A percentile compares a stretch with the other conserved stretches of the same genome.
Evolutionary conservation across 2,797 vertebrate species (phyloP).

Genomic region (Chelon auratus): DNA sequence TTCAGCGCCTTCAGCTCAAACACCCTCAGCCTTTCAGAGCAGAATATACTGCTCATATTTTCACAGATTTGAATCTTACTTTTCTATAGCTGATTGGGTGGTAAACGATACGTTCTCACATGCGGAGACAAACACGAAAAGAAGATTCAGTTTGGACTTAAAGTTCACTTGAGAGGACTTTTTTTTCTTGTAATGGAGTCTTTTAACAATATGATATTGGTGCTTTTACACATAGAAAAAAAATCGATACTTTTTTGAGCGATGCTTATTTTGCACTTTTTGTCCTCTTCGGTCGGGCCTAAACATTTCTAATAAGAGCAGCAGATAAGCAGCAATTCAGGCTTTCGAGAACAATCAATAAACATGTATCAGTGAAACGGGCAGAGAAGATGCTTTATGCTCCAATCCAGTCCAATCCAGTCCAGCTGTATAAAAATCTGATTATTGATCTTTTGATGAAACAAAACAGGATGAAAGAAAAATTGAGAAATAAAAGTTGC

Average conservation of each 20-base stretch:
- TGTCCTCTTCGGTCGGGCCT: background rate
- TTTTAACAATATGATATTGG: background rate
- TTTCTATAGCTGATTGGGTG: too few species aligned
- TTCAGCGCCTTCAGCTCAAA: too few species aligned
- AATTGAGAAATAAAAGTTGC: background rate
- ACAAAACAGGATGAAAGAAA: constrained; percentile 6
- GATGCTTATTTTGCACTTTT: background rate
- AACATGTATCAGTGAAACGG: background rate
- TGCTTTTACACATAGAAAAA: background rate
- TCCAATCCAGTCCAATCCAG: background rate
- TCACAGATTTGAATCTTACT: too few species aligned
- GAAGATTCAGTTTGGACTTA: too few species aligned
- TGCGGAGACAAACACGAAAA: too few species aligned
- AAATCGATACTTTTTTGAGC: background rate
- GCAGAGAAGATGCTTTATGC: background rate
- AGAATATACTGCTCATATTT: too few species aligned
- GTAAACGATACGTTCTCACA: too few species aligned
- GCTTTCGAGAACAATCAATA: constrained; percentile 2
- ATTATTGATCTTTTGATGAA: constrained; percentile 1
- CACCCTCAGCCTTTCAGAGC: too few species aligned
- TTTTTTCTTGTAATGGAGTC: background rate
- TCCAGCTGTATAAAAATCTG: background rate
- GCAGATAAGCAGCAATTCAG: background rate
- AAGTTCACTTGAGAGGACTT: background rate
- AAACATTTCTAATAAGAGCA: background rate